Conservation (phyloP, 2,888 invertebrate genomes). For the Drosophila ustulata region DNA sequence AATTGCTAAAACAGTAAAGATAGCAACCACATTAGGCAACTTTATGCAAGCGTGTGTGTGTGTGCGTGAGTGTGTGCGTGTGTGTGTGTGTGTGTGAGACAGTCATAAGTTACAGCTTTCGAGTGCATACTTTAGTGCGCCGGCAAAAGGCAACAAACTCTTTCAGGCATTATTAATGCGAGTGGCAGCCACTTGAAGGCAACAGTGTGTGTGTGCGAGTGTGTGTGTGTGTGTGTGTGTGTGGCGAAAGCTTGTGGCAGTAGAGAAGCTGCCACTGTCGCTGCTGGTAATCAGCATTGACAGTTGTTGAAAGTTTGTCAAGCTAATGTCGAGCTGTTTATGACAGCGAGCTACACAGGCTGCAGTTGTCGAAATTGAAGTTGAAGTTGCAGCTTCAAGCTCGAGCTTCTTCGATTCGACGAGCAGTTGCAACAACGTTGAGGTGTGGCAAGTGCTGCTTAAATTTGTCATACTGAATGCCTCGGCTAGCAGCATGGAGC, state of each 20-base stretch:
- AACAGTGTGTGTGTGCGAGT: constrained; percentile 10
- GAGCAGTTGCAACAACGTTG: constrained; percentile 8
- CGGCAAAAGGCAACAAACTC: constrained; percentile 47
- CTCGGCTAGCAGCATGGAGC: constrained; percentile 14
- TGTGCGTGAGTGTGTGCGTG: neutral
- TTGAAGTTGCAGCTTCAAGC: constrained; percentile 12
- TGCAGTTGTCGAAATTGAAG: neutral
- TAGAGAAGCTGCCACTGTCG: neutral
- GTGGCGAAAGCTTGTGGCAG: constrained; percentile 11
- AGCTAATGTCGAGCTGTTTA: constrained; percentile 50
- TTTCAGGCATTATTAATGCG: constrained; percentile 69
- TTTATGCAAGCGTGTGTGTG: constrained; percentile 44
- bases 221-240: constrained; percentile 11
- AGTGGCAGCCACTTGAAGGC: constrained; percentile 56
- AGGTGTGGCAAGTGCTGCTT: constrained; percentile 40
- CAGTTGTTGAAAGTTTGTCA: constrained; percentile 69
- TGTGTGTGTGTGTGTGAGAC: constrained; percentile 14
- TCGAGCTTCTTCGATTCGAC: constrained; percentile 5
- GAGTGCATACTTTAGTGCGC: constrained; percentile 64
- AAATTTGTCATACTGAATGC: constrained; percentile 32
- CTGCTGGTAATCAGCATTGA: constrained; percentile 66
- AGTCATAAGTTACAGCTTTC: constrained; percentile 60
- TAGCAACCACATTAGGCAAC: constrained; percentile 66
- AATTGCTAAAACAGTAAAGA: constrained; percentile 65
- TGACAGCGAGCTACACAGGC: constrained; percentile 35